These are phyloP conservation scores for Stomatorhinus walkeri DNA, from an alignment of 2,797 vertebrate genomes.

Conservation along the genomic window DNA sequence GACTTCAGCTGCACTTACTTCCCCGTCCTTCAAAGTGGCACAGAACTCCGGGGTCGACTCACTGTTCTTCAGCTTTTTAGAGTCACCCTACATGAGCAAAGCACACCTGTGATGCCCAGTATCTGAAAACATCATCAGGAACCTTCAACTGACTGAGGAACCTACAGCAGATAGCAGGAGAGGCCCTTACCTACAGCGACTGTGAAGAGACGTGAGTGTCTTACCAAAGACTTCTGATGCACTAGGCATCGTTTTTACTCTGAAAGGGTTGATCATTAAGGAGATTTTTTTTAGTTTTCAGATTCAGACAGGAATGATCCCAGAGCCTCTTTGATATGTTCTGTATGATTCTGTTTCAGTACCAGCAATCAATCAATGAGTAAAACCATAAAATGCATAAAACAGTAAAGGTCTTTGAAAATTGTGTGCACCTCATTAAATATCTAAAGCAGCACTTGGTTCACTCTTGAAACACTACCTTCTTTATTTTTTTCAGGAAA, in stretches of 20 bases:
- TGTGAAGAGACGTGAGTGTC: neutral
- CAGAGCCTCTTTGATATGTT: neutral
- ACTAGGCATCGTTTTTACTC: neutral
- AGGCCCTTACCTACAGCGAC: neutral
- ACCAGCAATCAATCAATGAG: neutral
- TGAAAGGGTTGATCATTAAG: neutral
- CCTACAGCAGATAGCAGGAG: neutral
- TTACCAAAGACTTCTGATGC: neutral
- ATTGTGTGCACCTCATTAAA: neutral
- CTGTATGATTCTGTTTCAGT: neutral
- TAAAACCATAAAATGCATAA: neutral
- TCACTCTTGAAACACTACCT: neutral
- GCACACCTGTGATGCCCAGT: constrained; percentile 49
- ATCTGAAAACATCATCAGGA: neutral
- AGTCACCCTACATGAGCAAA: constrained; percentile 65
- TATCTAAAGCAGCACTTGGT: neutral
- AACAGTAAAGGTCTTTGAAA: neutral
- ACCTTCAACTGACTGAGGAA: neutral
- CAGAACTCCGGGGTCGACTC: constrained; percentile 50
- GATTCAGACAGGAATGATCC: neutral
- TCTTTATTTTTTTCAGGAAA: neutral
- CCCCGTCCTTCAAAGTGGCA: constrained; percentile 42
- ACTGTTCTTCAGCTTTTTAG: constrained; percentile 50
- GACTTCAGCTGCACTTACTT: constrained; percentile 51
- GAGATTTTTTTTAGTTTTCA: neutral